Evolutionary conservation across 2,797 vertebrate genomes (phyloP), one percentile per base, ranked within the genome.

Genomic region (Hirundo rustica): DNA sequence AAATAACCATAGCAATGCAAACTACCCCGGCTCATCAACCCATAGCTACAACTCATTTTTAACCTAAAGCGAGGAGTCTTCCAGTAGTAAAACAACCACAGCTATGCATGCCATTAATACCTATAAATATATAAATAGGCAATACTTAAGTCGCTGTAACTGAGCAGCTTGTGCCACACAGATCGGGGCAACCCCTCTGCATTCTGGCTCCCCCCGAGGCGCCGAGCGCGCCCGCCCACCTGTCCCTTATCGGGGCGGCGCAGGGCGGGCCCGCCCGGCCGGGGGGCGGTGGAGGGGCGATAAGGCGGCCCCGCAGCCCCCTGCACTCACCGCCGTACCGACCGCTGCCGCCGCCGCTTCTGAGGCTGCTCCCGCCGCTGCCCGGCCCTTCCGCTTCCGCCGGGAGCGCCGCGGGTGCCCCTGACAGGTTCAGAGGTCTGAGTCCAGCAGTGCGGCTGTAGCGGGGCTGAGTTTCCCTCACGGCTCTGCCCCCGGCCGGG

Each of bases 81-180:
- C 27, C 30, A 18, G 3, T 6, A 25, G 11, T 1, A 16, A 38
- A 36, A 5, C 30, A 14, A 4, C 13, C 9, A 16, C 0, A 34
- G 6, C 21, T 1, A 8, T 0, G 1, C 22, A 4, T 0, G 0
- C 5, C 4, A 20, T 20, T 11, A 42, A 21, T 2, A 21, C 0
- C 3, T 0, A 48, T 0, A 15, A 3, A 2, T 1, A 45, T 1
- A 2, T 21, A 38, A 62, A 60, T 0, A 48, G 5, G 2, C 16
- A 57, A 30, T 1, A 14, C 10, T 4, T 23, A 22, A 47, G 3
- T 0, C 13, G 4, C 32, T 2, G 3, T 29, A 32, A 7, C 34
- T 0, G 18, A 36, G 5, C 3, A 3, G 16, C 61, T 45, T 2
- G 2, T 3, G 5, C 22, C 40, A 15, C 38, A 0, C 30, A 5